Evolutionary conservation across 1,140 invertebrate species (phyloP).

Genomic region (Drosophila ohnishii): DNA sequence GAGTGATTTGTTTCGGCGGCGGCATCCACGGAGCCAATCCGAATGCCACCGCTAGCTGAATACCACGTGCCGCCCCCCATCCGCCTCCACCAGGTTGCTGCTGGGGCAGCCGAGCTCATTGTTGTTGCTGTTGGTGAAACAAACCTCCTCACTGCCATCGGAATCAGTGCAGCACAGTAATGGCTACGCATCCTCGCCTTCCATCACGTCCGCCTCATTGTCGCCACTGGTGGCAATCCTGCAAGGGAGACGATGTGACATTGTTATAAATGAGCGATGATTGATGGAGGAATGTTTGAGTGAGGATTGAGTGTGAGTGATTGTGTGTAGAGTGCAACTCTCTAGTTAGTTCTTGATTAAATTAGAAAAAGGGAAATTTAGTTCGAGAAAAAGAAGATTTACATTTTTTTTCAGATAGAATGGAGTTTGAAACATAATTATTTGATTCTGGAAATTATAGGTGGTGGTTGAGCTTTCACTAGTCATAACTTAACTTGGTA

Average conservation of each 20-base stretch:
- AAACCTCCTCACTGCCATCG: conserved; percentile 73
- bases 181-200: conserved; percentile 81
- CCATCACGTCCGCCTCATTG: conserved; percentile 61
- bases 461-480: background rate
- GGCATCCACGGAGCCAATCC: conserved; percentile 41
- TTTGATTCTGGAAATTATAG: background rate
- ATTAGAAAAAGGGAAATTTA: background rate
- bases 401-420: background rate
- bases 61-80: conserved; percentile 51
- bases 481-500: background rate
- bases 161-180: conserved; percentile 80
- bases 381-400: background rate
- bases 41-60: conserved; percentile 73
- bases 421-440: background rate
- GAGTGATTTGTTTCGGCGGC: conserved; percentile 42
- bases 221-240: conserved; percentile 71
- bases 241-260: conserved; percentile 33
- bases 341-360: conserved; percentile 4
- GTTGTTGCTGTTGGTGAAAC: conserved; percentile 68
- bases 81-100: conserved; percentile 51
- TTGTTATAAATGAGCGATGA: conserved; percentile 38
- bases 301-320: background rate
- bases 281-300: conserved; percentile 8
- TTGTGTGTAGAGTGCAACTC: conserved; percentile 8
- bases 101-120: conserved; percentile 62